Evolutionary conservation across 1,140 invertebrate genomes (phyloP).

Genomic region (Goniozus legneri): DNA sequence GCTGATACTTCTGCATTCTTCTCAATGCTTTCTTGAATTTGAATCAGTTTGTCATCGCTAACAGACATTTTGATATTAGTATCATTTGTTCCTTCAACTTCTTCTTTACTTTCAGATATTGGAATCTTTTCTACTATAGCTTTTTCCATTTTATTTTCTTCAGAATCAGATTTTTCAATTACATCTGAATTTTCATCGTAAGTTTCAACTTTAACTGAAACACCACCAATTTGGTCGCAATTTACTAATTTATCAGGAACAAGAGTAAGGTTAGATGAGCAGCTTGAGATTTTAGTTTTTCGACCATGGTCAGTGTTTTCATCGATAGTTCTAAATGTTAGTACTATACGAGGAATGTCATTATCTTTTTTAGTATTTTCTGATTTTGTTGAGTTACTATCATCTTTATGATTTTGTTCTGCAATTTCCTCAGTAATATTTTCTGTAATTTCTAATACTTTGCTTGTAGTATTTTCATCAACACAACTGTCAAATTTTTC

Average conservation of each 20-base stretch:
- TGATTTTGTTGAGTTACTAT: slow-evolving; percentile 19
- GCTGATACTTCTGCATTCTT: slow-evolving; percentile 8
- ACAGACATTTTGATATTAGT: too few relatives aligned
- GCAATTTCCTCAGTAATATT: slow-evolving; percentile 5
- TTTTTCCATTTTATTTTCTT: slow-evolving; percentile 23
- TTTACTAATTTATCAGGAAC: slow-evolving; percentile 46
- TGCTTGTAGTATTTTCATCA: neutral
- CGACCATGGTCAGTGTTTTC: slow-evolving; percentile 49
- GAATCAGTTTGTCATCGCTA: too few relatives aligned
- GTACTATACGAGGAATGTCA: slow-evolving; percentile 44
- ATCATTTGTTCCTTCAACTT: slow-evolving; percentile 9
- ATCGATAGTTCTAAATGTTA: slow-evolving; percentile 51
- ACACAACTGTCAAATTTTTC: neutral
- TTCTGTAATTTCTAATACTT: slow-evolving; percentile 13
- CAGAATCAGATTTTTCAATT: slow-evolving; percentile 37
- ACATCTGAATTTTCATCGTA: slow-evolving; percentile 39
- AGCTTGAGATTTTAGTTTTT: slow-evolving; percentile 50
- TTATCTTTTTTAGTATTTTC: slow-evolving; percentile 37
- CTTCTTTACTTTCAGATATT: slow-evolving; percentile 9
- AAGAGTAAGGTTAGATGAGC: slow-evolving; percentile 43
- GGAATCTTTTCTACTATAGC: slow-evolving; percentile 8
- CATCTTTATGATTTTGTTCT: slow-evolving; percentile 19
- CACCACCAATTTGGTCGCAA: slow-evolving; percentile 46
- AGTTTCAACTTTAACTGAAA: slow-evolving; percentile 49
- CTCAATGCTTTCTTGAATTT: slow-evolving; percentile 17